Evolutionary conservation across 2,113 vertebrate genomes (phyloP).

Genomic region (Cygnus atratus): DNA sequence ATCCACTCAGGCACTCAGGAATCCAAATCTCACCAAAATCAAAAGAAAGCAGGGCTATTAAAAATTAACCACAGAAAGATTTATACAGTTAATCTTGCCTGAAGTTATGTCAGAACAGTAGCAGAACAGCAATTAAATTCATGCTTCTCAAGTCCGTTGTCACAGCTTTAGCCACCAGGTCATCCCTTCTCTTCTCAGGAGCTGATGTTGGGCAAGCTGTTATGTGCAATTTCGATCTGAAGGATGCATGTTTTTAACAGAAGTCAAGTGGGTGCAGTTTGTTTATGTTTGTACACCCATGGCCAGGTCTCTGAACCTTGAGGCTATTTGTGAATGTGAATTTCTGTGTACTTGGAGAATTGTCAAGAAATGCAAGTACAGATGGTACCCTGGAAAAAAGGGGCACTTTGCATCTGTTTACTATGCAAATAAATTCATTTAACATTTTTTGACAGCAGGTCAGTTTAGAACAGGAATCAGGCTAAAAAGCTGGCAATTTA

Average conservation of each 20-base stretch:
- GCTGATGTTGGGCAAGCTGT: slow-evolving; percentile 3
- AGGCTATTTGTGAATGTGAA: background rate
- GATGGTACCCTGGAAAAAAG: slow-evolving; percentile 59
- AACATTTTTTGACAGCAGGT: slow-evolving; percentile 64
- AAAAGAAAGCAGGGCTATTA: background rate
- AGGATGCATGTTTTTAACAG: background rate
- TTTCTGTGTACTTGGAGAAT: slow-evolving; percentile 44
- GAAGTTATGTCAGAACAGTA: background rate
- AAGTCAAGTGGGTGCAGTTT: slow-evolving; percentile 30
- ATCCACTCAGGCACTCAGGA: background rate
- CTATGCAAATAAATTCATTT: slow-evolving; percentile 62
- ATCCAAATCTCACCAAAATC: background rate
- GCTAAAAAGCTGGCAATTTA: slow-evolving; percentile 52
- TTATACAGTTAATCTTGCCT: background rate
- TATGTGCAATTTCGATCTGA: background rate
- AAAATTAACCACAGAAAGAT: background rate
- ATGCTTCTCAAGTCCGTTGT: background rate
- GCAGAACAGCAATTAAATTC: background rate
- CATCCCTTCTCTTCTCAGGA: background rate
- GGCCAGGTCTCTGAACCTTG: slow-evolving; percentile 34
- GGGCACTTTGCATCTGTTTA: slow-evolving; percentile 62
- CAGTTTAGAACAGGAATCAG: slow-evolving; percentile 42
- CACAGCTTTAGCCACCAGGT: background rate
- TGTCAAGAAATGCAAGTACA: slow-evolving; percentile 59
- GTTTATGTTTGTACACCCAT: slow-evolving; percentile 17